Conservation (phyloP, 2,888 invertebrate species). For the Ypsolopha sequella region DNA sequence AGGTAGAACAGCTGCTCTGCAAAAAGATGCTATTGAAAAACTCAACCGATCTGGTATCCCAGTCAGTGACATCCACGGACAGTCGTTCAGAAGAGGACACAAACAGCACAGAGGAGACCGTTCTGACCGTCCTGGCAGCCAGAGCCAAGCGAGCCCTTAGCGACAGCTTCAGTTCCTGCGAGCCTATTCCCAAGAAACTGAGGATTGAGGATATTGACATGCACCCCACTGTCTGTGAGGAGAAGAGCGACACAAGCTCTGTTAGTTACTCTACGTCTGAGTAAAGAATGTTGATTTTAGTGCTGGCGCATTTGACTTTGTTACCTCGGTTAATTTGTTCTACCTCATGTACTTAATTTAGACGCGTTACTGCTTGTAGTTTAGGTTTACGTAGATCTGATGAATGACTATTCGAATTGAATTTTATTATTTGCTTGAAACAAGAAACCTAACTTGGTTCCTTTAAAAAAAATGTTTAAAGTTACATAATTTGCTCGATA, state of each 20-base stretch:
- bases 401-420: too few relatives aligned
- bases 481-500: too few relatives aligned
- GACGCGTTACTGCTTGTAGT: background rate
- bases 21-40: constrained; percentile 21
- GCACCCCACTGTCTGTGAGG: constrained; percentile 10
- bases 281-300: constrained; percentile 9
- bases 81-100: constrained; percentile 37
- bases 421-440: too few relatives aligned
- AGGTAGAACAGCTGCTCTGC: constrained; percentile 44
- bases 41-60: constrained; percentile 23
- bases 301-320: background rate
- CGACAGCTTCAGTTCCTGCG: constrained; percentile 35
- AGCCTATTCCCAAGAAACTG: constrained; percentile 47
- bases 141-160: constrained; percentile 37
- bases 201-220: constrained; percentile 16
- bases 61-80: background rate
- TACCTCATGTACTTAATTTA: constrained; percentile 1
- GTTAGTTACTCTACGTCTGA: constrained; percentile 28
- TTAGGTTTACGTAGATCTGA: too few relatives aligned
- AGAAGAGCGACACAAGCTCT: constrained; percentile 33
- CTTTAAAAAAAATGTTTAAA: too few relatives aligned
- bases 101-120: constrained; percentile 23
- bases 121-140: constrained; percentile 28
- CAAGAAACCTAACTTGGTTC: too few relatives aligned
- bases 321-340: background rate